Base-by-base conservation (phyloP, 1,140 invertebrate species). In the Drosophila navojoa region DNA sequence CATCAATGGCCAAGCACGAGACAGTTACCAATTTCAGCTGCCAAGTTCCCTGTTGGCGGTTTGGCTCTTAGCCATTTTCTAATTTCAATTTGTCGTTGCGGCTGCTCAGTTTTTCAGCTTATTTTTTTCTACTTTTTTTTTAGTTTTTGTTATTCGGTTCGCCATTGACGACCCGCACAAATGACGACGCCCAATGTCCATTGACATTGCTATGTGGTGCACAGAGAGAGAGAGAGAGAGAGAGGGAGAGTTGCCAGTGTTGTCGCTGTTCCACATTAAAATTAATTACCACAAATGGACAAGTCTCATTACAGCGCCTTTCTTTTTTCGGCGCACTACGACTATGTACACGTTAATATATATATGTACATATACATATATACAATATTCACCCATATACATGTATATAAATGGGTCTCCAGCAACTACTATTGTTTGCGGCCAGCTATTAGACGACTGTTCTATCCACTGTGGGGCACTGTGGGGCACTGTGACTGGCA, bases 251-350 rank as follows among this genome's bases (percentile, higher is more conserved):
- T 81, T 69, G 74, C 55, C 77, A 80, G 62, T 63, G 77, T 54
- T 58, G 54, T 63, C 70, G 60, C 47, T 62, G 71, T 42, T 68
- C 70, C 77, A 61, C 84, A 87, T 87, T 87, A 80, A 89, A 89
- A 89, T 89, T 80, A 89, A 89, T 89, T 89, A 89, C 84, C 71
- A 80, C 77, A 82, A 89, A 87, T 82, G 84, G 79, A 80, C 77
- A 80, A 72, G 76, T 74, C 73, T 87, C 74, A 77, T 89, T 80
- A 87, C 58, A 58, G 49, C 57, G 49, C 49, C 42, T 67, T 79
- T 74, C 63, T 58, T 75, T 84, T 57, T 57, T 40, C 50, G 35
- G n/a, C 49, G 27, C 47, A 22, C 50, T 40, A 38, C 40, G 29
- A 38, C 22, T 25, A 19, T 60, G 27, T 55, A 40, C 54, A 45